Conservation (phyloP, 2,113 vertebrate genomes). For the Entelurus aequoreus region DNA sequence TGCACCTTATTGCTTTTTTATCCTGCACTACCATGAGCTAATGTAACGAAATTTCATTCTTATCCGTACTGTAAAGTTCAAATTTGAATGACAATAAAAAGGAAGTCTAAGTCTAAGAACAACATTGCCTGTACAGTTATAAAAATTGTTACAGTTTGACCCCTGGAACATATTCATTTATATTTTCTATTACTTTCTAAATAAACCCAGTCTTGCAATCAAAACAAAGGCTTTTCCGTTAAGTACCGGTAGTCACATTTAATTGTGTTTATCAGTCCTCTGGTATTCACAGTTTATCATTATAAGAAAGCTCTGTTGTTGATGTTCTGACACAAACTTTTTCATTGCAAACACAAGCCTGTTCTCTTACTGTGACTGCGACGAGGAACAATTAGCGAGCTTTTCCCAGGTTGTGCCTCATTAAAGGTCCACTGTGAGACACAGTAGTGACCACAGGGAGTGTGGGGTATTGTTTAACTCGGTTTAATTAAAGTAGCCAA, state of each 20-base stretch:
- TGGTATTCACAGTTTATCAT: neutral
- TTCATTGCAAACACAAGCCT: conserved; percentile 17
- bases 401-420: conserved; percentile 40
- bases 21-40: too few species aligned
- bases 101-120: too few species aligned
- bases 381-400: conserved; percentile 39
- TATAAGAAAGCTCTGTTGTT: conserved; percentile 1
- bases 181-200: too few species aligned
- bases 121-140: too few species aligned
- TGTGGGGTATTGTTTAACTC: conserved; percentile 48
- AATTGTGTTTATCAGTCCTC: neutral
- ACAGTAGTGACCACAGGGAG: conserved; percentile 22
- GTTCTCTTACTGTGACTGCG: conserved; percentile 21
- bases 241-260: neutral
- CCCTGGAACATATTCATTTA: too few species aligned
- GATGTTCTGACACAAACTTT: conserved; percentile 15
- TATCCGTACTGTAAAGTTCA: too few species aligned
- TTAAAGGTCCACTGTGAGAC: conserved; percentile 42
- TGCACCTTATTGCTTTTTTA: too few species aligned
- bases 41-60: too few species aligned
- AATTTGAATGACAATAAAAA: too few species aligned
- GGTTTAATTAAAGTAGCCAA: conserved; percentile 59
- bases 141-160: too few species aligned
- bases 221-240: neutral
- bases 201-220: neutral